phyloP scores from a whole-genome alignment of 2,113 vertebrate species.

The Aldabrachelys gigantea region DNA sequence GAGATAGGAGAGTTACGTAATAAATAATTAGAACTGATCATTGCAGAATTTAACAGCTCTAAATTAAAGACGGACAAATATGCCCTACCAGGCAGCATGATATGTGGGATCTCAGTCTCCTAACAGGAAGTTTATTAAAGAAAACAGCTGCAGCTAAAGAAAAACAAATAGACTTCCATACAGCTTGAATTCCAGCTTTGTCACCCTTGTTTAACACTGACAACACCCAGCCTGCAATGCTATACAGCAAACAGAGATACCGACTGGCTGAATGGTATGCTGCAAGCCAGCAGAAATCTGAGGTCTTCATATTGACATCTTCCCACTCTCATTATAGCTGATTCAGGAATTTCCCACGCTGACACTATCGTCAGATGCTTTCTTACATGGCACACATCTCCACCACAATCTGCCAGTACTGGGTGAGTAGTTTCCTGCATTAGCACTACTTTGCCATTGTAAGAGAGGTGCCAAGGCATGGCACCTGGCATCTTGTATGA shows the following conservation, averaged over 20 bases:
- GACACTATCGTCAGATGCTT: neutral
- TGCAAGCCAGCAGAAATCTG: neutral
- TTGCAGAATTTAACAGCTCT: neutral
- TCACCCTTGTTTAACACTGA: neutral
- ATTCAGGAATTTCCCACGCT: neutral
- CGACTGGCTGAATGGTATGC: fast-evolving
- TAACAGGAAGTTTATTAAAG: fast-evolving
- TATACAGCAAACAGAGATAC: neutral
- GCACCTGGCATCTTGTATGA: neutral
- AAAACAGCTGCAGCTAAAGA: neutral
- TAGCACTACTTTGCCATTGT: neutral
- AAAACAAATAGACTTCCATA: neutral
- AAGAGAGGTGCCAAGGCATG: neutral
- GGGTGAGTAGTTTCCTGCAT: neutral
- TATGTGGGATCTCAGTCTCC: neutral
- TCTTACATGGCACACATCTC: neutral
- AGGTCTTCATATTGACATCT: neutral
- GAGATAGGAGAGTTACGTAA: neutral
- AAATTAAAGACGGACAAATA: neutral
- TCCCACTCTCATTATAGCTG: neutral
- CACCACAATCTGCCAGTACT: neutral
- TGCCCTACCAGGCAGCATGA: neutral
- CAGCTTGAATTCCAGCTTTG: fast-evolving
- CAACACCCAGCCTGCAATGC: neutral
- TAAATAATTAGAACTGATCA: neutral